phyloP scores from a whole-genome alignment of 2,113 vertebrate genomes.

The Crotophaga sulcirostris region DNA sequence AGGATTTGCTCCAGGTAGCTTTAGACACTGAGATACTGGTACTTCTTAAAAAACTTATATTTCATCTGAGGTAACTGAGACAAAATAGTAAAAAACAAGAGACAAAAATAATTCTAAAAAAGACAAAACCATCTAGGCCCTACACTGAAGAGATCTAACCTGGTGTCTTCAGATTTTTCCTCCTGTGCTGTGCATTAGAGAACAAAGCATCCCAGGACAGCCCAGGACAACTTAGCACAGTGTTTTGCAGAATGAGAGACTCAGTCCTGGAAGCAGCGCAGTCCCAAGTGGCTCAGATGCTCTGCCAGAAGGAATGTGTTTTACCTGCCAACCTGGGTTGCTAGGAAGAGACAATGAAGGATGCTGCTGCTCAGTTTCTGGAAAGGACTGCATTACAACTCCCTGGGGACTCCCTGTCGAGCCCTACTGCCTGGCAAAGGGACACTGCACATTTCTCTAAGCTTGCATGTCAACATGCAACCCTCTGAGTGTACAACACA shows the following conservation, averaged over 20 bases:
- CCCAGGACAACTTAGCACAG: too few species aligned
- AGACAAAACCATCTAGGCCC: background rate
- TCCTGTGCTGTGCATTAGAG: background rate
- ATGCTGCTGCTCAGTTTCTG: background rate
- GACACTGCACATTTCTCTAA: background rate
- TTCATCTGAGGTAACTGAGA: background rate
- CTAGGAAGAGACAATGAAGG: background rate
- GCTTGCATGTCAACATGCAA: background rate
- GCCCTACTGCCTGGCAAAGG: background rate
- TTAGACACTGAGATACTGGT: background rate
- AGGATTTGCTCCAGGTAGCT: background rate
- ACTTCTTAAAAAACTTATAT: background rate
- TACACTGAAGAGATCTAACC: background rate
- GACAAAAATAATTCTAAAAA: too few species aligned
- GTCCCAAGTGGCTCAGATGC: fast-evolving
- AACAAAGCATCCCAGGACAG: background rate
- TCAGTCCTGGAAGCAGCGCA: background rate
- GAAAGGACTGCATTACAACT: background rate
- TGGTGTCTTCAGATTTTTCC: background rate
- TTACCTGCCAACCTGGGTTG: background rate
- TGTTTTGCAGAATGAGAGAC: background rate
- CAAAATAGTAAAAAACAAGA: too few species aligned
- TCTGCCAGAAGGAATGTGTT: background rate
- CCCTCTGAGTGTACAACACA: fast-evolving
- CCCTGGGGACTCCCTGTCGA: fast-evolving